Conservation (phyloP, 23 tunicate genomes). For the Diplosoma virens region DNA sequence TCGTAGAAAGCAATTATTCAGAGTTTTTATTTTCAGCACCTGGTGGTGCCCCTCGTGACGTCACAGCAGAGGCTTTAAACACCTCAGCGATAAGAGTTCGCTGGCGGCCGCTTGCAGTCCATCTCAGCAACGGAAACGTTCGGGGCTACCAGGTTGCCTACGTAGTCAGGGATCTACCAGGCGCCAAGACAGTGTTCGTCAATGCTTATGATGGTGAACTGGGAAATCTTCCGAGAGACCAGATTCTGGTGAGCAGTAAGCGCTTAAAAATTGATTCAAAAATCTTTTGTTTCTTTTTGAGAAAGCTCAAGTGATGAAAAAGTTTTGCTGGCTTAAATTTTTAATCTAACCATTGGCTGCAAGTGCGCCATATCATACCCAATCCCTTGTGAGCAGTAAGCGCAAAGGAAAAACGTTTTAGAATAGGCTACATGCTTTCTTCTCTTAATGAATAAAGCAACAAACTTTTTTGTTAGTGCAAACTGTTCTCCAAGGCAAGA, state of each 20-base stretch:
- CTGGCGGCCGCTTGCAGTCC: conserved; percentile 51
- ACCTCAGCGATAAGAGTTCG: conserved; percentile 50
- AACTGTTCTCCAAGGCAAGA: too few species aligned
- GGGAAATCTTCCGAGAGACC: background rate
- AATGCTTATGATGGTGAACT: conserved; percentile 16
- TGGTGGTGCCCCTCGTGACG: conserved; percentile 50
- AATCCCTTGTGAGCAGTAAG: too few species aligned
- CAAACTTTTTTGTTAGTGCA: too few species aligned
- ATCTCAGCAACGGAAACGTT: conserved; percentile 53
- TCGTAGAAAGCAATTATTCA: background rate
- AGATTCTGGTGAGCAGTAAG: background rate
- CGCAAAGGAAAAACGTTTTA: too few species aligned
- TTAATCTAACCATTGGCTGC: too few species aligned
- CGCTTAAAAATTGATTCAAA: too few species aligned
- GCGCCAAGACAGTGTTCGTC: conserved; percentile 24
- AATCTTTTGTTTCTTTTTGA: too few species aligned
- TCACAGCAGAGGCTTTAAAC: conserved; percentile 42
- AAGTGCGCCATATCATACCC: too few species aligned
- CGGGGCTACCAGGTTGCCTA: conserved; percentile 70
- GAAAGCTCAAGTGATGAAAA: too few species aligned
- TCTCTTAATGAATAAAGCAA: too few species aligned
- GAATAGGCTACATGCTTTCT: too few species aligned
- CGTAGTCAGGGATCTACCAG: conserved; percentile 25
- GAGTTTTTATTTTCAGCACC: conserved; percentile 40
- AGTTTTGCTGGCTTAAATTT: too few species aligned